Evolutionary conservation across 2,888 invertebrate genomes (phyloP).

Genomic region (Alloplasta piceator): DNA sequence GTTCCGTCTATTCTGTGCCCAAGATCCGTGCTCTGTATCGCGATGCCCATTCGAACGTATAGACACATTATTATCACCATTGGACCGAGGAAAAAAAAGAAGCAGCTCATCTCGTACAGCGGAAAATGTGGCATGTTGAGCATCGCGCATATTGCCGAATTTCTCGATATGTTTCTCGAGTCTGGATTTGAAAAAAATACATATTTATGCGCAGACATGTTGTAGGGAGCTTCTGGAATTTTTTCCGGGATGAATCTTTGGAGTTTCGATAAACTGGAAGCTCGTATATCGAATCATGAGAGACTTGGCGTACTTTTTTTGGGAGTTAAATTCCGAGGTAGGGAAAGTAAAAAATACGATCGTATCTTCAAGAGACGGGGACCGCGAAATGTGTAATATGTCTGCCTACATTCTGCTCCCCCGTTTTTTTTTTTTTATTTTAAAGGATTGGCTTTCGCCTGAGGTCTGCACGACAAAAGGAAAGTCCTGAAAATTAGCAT

Average conservation of each 20-base stretch:
- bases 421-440: too few relatives aligned
- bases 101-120: constrained; percentile 91
- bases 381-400: too few relatives aligned
- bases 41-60: constrained; percentile 90
- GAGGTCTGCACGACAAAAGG: too few relatives aligned
- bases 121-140: constrained; percentile 86
- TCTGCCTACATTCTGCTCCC: too few relatives aligned
- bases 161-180: constrained; percentile 77
- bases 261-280: neutral
- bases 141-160: constrained; percentile 92
- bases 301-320: neutral
- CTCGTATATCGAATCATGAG: neutral
- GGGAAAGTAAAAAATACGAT: too few relatives aligned
- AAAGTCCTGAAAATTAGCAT: too few relatives aligned
- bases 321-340: too few relatives aligned
- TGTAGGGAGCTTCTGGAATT: too few relatives aligned
- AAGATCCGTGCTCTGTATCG: constrained; percentile 84
- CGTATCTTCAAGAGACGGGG: too few relatives aligned
- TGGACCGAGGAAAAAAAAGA: constrained; percentile 91
- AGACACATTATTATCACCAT: constrained; percentile 90
- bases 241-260: too few relatives aligned
- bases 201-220: neutral
- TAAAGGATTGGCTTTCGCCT: too few relatives aligned
- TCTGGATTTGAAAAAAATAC: constrained; percentile 11
- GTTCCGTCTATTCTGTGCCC: constrained; percentile 86